Conservation (phyloP, 2,888 invertebrate genomes). For the Panopea generosa region DNA sequence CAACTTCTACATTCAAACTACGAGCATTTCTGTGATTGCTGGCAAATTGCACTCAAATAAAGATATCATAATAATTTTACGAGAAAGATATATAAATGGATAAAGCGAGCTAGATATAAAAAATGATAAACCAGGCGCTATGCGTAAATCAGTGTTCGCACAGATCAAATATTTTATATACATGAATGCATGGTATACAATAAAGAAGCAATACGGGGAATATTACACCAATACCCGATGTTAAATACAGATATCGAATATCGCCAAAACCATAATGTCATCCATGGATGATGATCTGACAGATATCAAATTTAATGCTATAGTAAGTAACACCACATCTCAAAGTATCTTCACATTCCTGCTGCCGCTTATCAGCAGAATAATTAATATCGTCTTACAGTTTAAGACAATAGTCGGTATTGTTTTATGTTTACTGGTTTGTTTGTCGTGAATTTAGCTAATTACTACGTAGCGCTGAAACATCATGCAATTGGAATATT, state of each 20-base stretch:
- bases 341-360: slow-evolving; percentile 31
- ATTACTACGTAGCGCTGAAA: slow-evolving; percentile 19
- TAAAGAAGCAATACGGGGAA: too few relatives aligned
- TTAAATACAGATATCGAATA: neutral
- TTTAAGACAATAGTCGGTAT: slow-evolving; percentile 34
- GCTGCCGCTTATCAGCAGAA: slow-evolving; percentile 21
- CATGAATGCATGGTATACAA: too few relatives aligned
- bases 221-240: too few relatives aligned
- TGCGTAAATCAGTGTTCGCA: too few relatives aligned
- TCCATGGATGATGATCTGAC: slow-evolving; percentile 27
- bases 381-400: slow-evolving; percentile 42
- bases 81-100: too few relatives aligned
- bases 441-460: slow-evolving; percentile 49
- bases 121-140: too few relatives aligned
- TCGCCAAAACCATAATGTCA: slow-evolving; percentile 9
- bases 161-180: too few relatives aligned
- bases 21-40: too few relatives aligned
- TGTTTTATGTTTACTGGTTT: slow-evolving; percentile 46
- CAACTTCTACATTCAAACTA: too few relatives aligned
- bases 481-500: slow-evolving; percentile 59
- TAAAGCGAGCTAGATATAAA: too few relatives aligned
- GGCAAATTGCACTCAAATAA: too few relatives aligned
- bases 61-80: too few relatives aligned
- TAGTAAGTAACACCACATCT: neutral
- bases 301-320: slow-evolving; percentile 40